A percentile compares a stretch with the other conserved stretches of the same genome.
phyloP scores from a whole-genome alignment of 2,888 invertebrate genomes.

The Metellina segmentata region DNA sequence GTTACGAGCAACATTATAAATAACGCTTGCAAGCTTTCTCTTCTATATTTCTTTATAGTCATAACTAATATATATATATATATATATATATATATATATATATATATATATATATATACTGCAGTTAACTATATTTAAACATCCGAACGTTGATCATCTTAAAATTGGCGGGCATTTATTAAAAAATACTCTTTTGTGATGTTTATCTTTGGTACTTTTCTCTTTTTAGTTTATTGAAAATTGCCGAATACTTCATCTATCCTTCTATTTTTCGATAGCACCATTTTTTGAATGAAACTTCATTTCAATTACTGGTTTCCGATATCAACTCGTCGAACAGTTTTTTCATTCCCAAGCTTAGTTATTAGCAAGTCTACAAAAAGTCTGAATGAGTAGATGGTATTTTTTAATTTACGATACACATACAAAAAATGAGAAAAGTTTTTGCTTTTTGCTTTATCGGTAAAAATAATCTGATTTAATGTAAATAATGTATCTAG shows the following conservation, averaged over 20 bases:
- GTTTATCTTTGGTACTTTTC: not conserved
- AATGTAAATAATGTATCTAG: not conserved
- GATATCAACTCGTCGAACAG: conserved; percentile 6
- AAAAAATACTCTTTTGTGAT: not conserved
- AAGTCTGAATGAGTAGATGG: not conserved
- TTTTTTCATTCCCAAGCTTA: not conserved
- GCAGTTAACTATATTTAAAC: no score
- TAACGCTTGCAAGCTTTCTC: no score
- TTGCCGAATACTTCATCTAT: not conserved
- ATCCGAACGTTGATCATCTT: no score
- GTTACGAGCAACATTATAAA: no score
- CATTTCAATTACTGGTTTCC: conserved; percentile 20
- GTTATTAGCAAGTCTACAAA: not conserved
- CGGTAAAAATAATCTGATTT: not conserved
- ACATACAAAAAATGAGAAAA: not conserved
- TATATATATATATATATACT: no score
- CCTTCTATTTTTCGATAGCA: not conserved
- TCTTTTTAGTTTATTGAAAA: not conserved
- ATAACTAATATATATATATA: no score
- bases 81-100: no score
- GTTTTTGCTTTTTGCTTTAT: not conserved
- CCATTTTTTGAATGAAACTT: not conserved
- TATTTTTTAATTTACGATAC: not conserved
- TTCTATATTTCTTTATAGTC: no score
- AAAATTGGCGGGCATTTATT: not conserved